These are phyloP conservation scores for Petrocephalus sullivani DNA, from an alignment of 2,797 vertebrate species.

Conservation along the genomic window DNA sequence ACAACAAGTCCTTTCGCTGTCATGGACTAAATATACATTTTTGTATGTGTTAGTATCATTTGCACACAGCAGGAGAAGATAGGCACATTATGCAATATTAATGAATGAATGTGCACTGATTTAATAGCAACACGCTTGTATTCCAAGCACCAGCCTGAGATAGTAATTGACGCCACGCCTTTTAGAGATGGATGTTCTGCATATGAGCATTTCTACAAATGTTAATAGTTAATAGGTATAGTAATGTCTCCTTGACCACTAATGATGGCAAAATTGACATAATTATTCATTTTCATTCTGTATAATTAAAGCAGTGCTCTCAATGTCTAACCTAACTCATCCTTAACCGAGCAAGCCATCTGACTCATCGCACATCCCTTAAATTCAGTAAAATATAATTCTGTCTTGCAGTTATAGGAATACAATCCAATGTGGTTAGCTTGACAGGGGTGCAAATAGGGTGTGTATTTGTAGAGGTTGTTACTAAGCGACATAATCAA, in stretches of 20 bases:
- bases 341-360: neutral
- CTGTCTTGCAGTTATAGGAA: neutral
- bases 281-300: neutral
- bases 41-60: neutral
- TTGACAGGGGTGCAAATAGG: constrained; percentile 48
- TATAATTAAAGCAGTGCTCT: neutral
- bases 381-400: neutral
- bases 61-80: neutral
- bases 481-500: constrained; percentile 57
- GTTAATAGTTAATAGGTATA: neutral
- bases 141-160: neutral
- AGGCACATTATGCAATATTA: neutral
- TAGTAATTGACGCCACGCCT: neutral
- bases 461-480: constrained; percentile 53
- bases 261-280: neutral
- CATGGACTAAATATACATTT: neutral
- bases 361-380: neutral
- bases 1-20: neutral
- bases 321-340: neutral
- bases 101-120: constrained; percentile 1
- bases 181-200: neutral
- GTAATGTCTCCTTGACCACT: neutral
- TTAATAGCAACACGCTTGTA: neutral
- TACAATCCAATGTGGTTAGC: constrained; percentile 5
- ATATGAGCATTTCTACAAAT: neutral